Base-by-base conservation (phyloP, 2,113 vertebrate species). In the Hippopotamus amphibius region DNA sequence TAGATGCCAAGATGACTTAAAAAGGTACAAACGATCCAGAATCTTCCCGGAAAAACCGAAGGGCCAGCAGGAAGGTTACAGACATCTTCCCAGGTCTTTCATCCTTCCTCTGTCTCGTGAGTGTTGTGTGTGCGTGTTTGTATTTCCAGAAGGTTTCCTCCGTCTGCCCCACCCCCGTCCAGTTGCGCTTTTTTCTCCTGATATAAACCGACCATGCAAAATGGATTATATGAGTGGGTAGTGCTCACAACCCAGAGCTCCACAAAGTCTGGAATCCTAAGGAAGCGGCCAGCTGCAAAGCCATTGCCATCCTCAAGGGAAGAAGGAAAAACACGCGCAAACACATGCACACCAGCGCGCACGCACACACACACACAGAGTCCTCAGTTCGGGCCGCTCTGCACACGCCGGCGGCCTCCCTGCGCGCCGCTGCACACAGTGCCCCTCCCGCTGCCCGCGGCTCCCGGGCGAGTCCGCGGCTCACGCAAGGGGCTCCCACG, bases 161-260 rank as follows among this genome's bases (percentile, higher is more conserved):
- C 43, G 19, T 92, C 96, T 85, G 93, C 96, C 97, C 97, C 96
- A 97, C 96, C 96, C 96, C 96, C 93, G 90, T 96, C 55, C 93
- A 76, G 87, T 90, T 85, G 96, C 69, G 61, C 92, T 95, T 93
- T 81, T 81, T 69, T 50, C 63, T 83, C 69, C 65, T 22, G 89
- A 57, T 90, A 93, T 6, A 93, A 96, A 86, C 83, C 53, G n/a
- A 93, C 89, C 68, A 9, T 89, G 80, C 93, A 90, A 95, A 97
- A 96, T 66, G 68, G 71, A 96, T 96, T 93, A 88, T 14, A 88
- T 30, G 93, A 84, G 65, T 92, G 83, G 89, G 69, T 74, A 90
- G 83, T 61, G 74, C 74, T 95, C 83, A 77, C 88, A 93, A 50
- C n/a, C 95, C 84, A n/a, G 61, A 90, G 86, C 86, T 91, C 55